A percentile compares a stretch with the other conserved stretches of the same genome.
phyloP scores from a whole-genome alignment of 1,140 invertebrate species.

The Cheumatopsyche charites region DNA sequence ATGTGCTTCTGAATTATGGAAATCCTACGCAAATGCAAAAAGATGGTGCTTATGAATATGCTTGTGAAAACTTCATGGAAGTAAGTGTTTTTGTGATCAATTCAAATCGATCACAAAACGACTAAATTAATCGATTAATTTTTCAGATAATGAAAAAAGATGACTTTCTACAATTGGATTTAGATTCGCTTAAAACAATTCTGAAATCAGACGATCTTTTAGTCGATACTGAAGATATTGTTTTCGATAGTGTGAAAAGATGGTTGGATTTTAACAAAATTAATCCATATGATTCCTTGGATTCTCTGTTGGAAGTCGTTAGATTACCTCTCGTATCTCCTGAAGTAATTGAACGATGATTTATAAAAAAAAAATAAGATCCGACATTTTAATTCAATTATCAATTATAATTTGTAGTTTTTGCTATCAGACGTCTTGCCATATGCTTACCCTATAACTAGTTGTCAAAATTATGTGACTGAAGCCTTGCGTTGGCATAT shows the following conservation, averaged over 20 bases:
- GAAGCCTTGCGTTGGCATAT: too few species aligned
- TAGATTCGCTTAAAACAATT: not conserved
- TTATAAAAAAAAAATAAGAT: too few species aligned
- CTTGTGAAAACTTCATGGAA: not conserved
- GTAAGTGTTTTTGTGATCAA: not conserved
- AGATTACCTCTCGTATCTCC: not conserved
- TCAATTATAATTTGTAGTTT: too few species aligned
- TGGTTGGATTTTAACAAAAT: not conserved
- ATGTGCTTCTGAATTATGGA: too few species aligned
- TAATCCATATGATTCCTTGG: not conserved
- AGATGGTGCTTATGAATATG: not conserved
- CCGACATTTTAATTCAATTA: too few species aligned
- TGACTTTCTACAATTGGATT: not conserved
- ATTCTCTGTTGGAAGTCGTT: not conserved
- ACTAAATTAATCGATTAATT: not conserved
- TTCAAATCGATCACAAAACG: too few species aligned
- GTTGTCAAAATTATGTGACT: too few species aligned
- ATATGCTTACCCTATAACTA: too few species aligned
- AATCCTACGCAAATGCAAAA: too few species aligned
- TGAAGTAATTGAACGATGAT: not conserved
- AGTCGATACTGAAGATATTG: not conserved
- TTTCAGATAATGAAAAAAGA: not conserved
- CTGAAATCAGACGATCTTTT: not conserved
- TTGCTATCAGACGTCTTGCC: too few species aligned
- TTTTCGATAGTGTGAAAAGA: not conserved